phyloP scores from a whole-genome alignment of 2,888 invertebrate species.

The Lasioglossum morio region DNA sequence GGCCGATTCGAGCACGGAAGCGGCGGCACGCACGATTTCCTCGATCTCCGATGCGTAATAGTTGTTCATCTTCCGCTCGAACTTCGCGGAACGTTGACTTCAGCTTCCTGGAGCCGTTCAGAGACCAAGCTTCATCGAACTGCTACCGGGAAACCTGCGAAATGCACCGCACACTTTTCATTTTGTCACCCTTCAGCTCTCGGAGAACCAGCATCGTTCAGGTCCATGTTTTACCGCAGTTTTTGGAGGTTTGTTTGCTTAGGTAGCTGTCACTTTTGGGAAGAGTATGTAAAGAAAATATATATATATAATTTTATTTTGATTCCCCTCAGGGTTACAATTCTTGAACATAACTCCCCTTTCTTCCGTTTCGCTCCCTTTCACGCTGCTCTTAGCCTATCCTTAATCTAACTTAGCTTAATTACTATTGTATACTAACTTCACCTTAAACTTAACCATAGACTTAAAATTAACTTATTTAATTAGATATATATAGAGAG shows the following conservation, averaged over 20 bases:
- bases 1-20: conserved; percentile 26
- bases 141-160: background rate
- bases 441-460: no score
- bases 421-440: no score
- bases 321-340: no score
- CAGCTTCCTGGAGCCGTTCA: background rate
- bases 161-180: background rate
- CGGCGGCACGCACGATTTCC: conserved; percentile 8
- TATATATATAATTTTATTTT: no score
- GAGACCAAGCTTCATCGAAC: background rate
- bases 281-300: no score
- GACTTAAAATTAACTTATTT: no score
- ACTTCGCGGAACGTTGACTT: conserved; percentile 2
- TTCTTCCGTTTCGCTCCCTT: no score
- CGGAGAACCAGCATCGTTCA: background rate
- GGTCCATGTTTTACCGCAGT: background rate
- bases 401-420: no score
- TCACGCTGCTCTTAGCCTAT: no score
- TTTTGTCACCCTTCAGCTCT: background rate
- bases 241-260: background rate
- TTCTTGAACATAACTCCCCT: no score
- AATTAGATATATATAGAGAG: no score
- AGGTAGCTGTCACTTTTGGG: no score
- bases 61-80: background rate
- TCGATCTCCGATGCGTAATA: conserved; percentile 1